phyloP scores from a whole-genome alignment of 1,140 invertebrate species.

The Hylaeus anthracinus region DNA sequence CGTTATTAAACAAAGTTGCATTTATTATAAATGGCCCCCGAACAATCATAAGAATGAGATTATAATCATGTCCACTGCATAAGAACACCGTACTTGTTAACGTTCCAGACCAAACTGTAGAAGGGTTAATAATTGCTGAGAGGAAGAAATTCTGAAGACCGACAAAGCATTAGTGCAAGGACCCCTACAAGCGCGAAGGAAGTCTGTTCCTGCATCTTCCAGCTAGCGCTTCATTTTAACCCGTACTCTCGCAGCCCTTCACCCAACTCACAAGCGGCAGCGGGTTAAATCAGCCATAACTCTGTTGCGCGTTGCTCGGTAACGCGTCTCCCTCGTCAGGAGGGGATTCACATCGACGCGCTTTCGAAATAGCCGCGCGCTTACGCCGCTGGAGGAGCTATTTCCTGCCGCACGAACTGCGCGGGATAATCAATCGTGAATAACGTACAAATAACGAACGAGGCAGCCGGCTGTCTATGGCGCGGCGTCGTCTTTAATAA shows the following conservation, averaged over 20 bases:
- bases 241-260: slow-evolving; percentile 19
- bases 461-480: background rate
- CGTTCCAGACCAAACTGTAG: too few species aligned
- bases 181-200: background rate
- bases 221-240: slow-evolving; percentile 21
- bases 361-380: slow-evolving; percentile 42
- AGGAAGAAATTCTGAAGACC: background rate
- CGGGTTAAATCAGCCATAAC: slow-evolving; percentile 47
- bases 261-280: slow-evolving; percentile 2
- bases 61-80: too few species aligned
- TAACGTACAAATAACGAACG: slow-evolving; percentile 1
- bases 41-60: too few species aligned
- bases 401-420: slow-evolving; percentile 3
- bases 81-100: too few species aligned
- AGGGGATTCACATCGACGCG: slow-evolving; percentile 43
- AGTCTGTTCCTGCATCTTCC: slow-evolving; percentile 1
- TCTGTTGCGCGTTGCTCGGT: slow-evolving; percentile 46
- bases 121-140: background rate
- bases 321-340: slow-evolving; percentile 39
- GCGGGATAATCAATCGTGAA: slow-evolving; percentile 15
- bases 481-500: background rate
- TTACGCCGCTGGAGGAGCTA: slow-evolving; percentile 9
- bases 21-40: too few species aligned
- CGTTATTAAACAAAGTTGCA: too few species aligned
- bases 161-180: background rate